Conservation (phyloP, 2,888 invertebrate genomes). For the Agriotes lineatus region DNA sequence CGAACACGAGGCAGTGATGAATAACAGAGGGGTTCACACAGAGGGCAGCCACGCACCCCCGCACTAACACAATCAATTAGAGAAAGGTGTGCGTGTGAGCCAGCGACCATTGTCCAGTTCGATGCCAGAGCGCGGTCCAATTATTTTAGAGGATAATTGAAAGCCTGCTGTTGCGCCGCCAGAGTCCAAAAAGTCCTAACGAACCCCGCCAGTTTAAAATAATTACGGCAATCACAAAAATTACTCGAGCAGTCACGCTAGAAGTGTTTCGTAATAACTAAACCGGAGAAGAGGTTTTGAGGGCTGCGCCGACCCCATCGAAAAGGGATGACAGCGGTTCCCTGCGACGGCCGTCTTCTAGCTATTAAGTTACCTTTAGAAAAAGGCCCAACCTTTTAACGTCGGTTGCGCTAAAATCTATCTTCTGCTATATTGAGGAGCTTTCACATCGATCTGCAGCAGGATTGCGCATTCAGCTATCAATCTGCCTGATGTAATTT, state of each 20-base stretch:
- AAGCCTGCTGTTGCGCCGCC: too few relatives aligned
- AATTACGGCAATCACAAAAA: conserved; percentile 14
- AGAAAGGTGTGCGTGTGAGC: conserved; percentile 43
- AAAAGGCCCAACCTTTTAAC: background rate
- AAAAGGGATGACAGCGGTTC: background rate
- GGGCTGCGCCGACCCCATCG: background rate
- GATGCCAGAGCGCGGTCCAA: conserved; percentile 39
- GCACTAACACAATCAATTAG: conserved; percentile 47
- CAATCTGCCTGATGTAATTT: too few relatives aligned
- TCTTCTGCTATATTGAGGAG: too few relatives aligned
- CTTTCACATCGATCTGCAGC: too few relatives aligned
- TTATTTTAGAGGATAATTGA: conserved; percentile 35
- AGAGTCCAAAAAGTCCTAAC: conserved; percentile 19
- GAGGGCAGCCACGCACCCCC: conserved; percentile 23
- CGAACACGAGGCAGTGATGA: conserved; percentile 46
- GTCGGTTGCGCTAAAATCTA: background rate
- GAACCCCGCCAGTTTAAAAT: conserved; percentile 15
- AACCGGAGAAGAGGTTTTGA: background rate
- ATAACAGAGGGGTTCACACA: conserved; percentile 39
- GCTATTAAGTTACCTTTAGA: background rate
- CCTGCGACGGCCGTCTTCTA: background rate
- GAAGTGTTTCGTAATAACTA: conserved; percentile 3
- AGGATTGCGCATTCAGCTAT: too few relatives aligned
- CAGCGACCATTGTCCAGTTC: conserved; percentile 33
- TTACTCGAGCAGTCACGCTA: background rate